phyloP scores from a whole-genome alignment of 2,797 vertebrate genomes.

The Vipera latastei region DNA sequence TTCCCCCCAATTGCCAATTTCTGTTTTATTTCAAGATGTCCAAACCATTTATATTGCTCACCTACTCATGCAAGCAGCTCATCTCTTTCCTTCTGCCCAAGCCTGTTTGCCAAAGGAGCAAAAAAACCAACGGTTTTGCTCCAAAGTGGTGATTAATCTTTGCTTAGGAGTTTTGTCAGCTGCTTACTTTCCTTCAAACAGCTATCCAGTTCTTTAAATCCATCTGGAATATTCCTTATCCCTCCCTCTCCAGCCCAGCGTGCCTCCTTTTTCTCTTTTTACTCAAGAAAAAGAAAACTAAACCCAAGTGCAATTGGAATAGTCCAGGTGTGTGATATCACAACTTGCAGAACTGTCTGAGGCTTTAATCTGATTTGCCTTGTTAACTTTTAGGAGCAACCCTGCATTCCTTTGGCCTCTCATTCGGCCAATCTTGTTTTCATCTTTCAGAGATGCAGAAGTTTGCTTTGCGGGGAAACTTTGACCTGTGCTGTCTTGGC shows the following conservation, averaged over 20 bases:
- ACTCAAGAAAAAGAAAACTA: conserved; percentile 73
- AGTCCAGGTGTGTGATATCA: conserved; percentile 57
- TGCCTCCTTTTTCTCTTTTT: conserved; percentile 79
- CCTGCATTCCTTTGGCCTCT: neutral
- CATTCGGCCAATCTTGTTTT: neutral
- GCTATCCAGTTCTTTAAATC: conserved; percentile 85
- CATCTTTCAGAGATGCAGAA: neutral
- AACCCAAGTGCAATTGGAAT: conserved; percentile 51
- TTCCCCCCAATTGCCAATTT: conserved; percentile 19
- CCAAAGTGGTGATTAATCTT: conserved; percentile 84
- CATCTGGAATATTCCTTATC: conserved; percentile 84
- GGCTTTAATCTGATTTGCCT: conserved; percentile 33
- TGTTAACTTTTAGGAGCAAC: conserved; percentile 1
- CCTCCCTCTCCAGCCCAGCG: conserved; percentile 62
- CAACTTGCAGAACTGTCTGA: conserved; percentile 45
- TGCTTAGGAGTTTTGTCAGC: conserved; percentile 82
- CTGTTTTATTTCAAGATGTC: conserved; percentile 21
- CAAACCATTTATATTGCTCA: conserved; percentile 42
- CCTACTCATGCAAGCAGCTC: conserved; percentile 34
- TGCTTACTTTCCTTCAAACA: conserved; percentile 85
- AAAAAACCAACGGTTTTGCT: conserved; percentile 70
- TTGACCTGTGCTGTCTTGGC: neutral
- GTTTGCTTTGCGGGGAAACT: neutral
- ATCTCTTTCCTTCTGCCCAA: conserved; percentile 27
- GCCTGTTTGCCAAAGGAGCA: conserved; percentile 39